phyloP scores from a whole-genome alignment of 2,797 vertebrate genomes.

The Zalophus californianus region DNA sequence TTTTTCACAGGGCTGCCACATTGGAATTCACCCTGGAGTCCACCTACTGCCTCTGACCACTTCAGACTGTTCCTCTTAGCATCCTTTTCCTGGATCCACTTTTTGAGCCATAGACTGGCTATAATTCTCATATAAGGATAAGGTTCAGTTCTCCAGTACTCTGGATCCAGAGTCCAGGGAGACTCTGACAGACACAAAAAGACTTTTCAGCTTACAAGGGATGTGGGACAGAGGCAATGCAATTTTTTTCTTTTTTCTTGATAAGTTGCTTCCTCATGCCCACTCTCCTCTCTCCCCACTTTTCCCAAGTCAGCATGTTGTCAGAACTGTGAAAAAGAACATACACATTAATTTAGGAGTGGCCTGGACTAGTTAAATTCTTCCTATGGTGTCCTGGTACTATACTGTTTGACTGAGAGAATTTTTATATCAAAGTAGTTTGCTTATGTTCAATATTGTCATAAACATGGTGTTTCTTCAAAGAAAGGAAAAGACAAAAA shows the following conservation, averaged over 20 bases:
- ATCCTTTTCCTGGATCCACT: neutral
- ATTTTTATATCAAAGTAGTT: neutral
- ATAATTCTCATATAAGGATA: neutral
- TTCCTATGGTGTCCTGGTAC: neutral
- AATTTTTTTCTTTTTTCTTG: neutral
- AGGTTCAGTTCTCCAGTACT: neutral
- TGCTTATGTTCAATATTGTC: neutral
- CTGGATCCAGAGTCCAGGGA: neutral
- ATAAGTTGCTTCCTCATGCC: neutral
- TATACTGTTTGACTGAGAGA: neutral
- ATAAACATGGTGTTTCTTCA: neutral
- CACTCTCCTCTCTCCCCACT: neutral
- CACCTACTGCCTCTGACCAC: neutral
- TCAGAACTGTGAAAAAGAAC: constrained; percentile 10
- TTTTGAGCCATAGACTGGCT: neutral
- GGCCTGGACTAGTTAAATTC: neutral
- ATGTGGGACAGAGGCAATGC: neutral
- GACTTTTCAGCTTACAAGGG: neutral
- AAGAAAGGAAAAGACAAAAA: neutral
- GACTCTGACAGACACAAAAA: neutral
- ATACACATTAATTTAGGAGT: neutral
- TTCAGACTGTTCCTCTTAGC: neutral
- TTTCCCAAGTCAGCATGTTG: neutral
- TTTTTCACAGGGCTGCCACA: neutral
- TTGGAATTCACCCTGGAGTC: neutral